phyloP scores from a whole-genome alignment of 2,113 vertebrate species.

The Eolophus roseicapilla region DNA sequence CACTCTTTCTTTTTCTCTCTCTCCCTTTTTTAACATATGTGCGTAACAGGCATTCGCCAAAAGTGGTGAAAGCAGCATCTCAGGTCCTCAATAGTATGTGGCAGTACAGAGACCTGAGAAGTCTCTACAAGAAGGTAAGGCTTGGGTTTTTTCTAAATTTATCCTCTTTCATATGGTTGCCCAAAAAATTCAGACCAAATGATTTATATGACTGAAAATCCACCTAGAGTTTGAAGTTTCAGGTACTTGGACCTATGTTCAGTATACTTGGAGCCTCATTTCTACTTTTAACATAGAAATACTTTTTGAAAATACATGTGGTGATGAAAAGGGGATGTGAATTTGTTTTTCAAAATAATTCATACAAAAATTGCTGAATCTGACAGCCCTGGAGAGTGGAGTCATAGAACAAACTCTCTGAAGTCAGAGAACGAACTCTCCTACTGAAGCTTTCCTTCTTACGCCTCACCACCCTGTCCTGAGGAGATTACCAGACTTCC shows the following conservation, averaged over 20 bases:
- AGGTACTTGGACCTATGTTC: background rate
- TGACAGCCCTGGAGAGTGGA: background rate
- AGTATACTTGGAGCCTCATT: background rate
- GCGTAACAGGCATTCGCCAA: constrained; percentile 90
- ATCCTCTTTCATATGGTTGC: background rate
- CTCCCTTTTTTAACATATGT: constrained; percentile 60
- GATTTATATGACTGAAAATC: background rate
- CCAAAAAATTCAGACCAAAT: background rate
- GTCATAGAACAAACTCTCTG: background rate
- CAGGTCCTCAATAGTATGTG: constrained; percentile 99
- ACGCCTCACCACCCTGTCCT: background rate
- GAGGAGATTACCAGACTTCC: background rate
- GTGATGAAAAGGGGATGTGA: background rate
- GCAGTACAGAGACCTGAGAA: constrained; percentile 99
- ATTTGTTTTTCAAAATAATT: background rate
- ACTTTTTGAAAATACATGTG: background rate
- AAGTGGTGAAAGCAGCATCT: constrained; percentile 99
- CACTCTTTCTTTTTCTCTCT: constrained; percentile 10
- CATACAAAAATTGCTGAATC: background rate
- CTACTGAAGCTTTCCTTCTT: background rate
- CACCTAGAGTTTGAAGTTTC: background rate
- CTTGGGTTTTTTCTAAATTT: background rate
- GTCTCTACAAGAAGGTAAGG: constrained; percentile 99
- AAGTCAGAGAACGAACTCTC: background rate
- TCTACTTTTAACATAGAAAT: background rate